Evolutionary conservation across 2,888 invertebrate genomes (phyloP).

Genomic region (Aspidiotus destructor): DNA sequence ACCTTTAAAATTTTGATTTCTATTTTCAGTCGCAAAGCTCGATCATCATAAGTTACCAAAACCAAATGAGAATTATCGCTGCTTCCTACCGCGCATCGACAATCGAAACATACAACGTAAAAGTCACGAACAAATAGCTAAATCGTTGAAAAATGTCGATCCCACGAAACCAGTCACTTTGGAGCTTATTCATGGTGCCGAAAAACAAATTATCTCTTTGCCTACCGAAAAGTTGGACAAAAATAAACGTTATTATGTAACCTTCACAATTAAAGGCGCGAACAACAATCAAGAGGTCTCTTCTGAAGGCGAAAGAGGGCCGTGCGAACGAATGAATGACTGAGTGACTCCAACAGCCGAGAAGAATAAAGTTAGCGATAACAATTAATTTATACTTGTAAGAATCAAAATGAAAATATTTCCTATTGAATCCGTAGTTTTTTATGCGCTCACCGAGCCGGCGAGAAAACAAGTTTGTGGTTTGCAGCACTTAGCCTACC

Average conservation of each 20-base stretch:
- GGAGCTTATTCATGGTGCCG: slow-evolving; percentile 73
- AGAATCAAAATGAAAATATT: too few relatives aligned
- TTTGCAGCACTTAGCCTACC: too few relatives aligned
- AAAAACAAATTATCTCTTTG: slow-evolving; percentile 74
- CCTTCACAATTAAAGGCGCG: slow-evolving; percentile 74
- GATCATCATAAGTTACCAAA: slow-evolving; percentile 72
- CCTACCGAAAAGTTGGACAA: slow-evolving; percentile 79
- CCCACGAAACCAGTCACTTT: slow-evolving; percentile 46
- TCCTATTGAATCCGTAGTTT: too few relatives aligned
- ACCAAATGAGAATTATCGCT: slow-evolving; percentile 49
- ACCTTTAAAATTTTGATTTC: slow-evolving; percentile 11
- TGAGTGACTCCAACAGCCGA: neutral
- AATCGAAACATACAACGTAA: slow-evolving; percentile 39
- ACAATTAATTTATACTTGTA: too few relatives aligned
- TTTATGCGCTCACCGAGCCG: too few relatives aligned
- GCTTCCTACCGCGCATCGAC: slow-evolving; percentile 60
- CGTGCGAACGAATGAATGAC: neutral
- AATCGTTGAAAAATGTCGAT: slow-evolving; percentile 39
- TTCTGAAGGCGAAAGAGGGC: slow-evolving; percentile 16
- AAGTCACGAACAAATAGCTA: slow-evolving; percentile 41
- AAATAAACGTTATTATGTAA: slow-evolving; percentile 83
- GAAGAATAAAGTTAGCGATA: neutral
- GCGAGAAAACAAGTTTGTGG: too few relatives aligned
- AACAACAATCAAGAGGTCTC: slow-evolving; percentile 30
- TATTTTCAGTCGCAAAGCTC: slow-evolving; percentile 60